Evolutionary conservation across 53 echinoderm and acorn worm genomes (phyloP).

Genomic region (Mesocentrotus franciscanus): DNA sequence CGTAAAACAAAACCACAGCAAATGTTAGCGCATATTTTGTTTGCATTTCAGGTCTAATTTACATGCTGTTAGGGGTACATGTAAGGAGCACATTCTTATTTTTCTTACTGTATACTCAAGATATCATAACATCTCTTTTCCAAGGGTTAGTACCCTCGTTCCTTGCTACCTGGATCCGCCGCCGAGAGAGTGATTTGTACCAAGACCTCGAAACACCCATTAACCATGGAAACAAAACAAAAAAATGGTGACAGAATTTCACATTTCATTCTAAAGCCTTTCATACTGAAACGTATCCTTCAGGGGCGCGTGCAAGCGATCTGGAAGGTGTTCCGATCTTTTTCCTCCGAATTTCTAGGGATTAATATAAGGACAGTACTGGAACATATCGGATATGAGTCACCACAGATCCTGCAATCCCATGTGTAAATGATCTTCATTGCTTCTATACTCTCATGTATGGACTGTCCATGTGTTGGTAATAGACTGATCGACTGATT

Average conservation of each 20-base stretch:
- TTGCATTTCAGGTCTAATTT: too few species aligned
- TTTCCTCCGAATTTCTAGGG: conserved; percentile 1
- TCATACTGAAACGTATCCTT: background rate
- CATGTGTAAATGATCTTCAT: background rate
- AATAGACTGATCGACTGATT: background rate
- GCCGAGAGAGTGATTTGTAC: too few species aligned
- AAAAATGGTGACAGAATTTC: background rate
- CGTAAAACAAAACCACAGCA: too few species aligned
- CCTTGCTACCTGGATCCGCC: too few species aligned
- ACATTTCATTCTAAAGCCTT: background rate
- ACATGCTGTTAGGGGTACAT: too few species aligned
- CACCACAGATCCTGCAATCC: background rate
- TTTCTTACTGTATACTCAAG: too few species aligned
- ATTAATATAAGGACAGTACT: conserved; percentile 8
- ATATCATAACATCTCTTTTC: too few species aligned
- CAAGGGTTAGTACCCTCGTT: too few species aligned
- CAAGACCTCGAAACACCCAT: background rate
- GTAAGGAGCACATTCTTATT: too few species aligned
- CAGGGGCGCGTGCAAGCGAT: background rate
- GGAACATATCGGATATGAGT: background rate
- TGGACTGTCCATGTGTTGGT: background rate
- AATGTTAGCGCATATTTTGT: too few species aligned
- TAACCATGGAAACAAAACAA: background rate
- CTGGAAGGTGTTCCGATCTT: background rate
- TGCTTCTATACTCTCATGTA: background rate